A percentile compares a stretch with the other conserved stretches of the same genome.
These are phyloP conservation scores for Caenorhabditis macrosperma DNA, from an alignment of 2,888 invertebrate species.

Conservation along the genomic window DNA sequence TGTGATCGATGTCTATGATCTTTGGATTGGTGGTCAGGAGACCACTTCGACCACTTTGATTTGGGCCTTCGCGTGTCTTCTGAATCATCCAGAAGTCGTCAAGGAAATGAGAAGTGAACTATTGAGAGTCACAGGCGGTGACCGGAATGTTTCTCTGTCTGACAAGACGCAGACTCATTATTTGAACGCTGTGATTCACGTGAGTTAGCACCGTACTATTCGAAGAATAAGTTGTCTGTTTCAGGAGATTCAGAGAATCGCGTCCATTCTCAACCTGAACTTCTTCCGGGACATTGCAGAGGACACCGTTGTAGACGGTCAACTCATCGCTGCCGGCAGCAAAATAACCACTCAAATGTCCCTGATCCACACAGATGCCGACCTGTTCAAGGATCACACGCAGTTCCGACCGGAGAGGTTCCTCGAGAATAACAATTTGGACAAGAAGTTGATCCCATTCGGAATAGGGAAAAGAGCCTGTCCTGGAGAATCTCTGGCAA, in stretches of 20 bases:
- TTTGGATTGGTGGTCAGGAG: conserved; percentile 68
- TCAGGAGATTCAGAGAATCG: conserved; percentile 56
- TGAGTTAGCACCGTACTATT: background rate
- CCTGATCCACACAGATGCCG: conserved; percentile 41
- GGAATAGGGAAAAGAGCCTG: conserved; percentile 63
- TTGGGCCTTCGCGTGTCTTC: conserved; percentile 55
- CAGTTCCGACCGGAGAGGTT: conserved; percentile 57
- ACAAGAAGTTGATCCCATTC: conserved; percentile 52
- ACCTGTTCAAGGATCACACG: conserved; percentile 16
- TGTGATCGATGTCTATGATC: conserved; percentile 55
- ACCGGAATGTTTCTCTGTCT: conserved; percentile 17
- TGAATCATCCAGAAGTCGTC: conserved; percentile 60
- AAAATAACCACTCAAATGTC: conserved; percentile 49
- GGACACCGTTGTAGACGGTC: conserved; percentile 30
- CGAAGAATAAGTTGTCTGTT: background rate
- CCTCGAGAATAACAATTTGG: conserved; percentile 48
- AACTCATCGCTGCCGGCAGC: conserved; percentile 29
- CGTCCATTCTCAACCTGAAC: conserved; percentile 56
- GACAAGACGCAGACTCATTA: conserved; percentile 50
- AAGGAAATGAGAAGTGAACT: conserved; percentile 49
- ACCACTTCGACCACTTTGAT: conserved; percentile 63
- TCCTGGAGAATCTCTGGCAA: conserved; percentile 62
- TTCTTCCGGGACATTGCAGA: conserved; percentile 31
- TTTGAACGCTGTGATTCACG: conserved; percentile 46
- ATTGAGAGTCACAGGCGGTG: conserved; percentile 48